Base-by-base conservation (phyloP, 2,113 vertebrate genomes). In the Corythornis cristatus region DNA sequence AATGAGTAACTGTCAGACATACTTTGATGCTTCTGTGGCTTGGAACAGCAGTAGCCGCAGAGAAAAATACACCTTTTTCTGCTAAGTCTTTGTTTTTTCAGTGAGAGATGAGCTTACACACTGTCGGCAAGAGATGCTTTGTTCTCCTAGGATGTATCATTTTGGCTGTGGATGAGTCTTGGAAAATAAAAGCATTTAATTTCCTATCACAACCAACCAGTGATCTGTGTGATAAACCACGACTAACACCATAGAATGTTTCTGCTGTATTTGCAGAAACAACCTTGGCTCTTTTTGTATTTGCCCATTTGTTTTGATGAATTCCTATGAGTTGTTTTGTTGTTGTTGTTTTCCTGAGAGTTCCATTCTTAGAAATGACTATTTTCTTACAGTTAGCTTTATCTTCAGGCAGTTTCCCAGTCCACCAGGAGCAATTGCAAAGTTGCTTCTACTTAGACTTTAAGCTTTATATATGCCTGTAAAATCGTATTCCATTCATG, bases 61-160 rank as follows among this genome's bases (percentile, higher is more conserved):
- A 91, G 75, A 66, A 91, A 89, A 91, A 85, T n/a, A 54, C 46
- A 73, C 67, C 64, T 93, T 84, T 88, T 93, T 70, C 75, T 94
- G 72, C 45, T 66, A 48, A 5, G 10, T 83, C 75, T 89, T 80
- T 74, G 57, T 48, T 91, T 60, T 93, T 90, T 33, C 42, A 22
- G 6, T 58, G 37, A 64, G 72, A 89, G 60, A 75, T 80, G 75
- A 91, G 67, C 64, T 95, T 91, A 88, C 76, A 58, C 25, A 37
- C 61, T 62, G 13, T 54, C 95, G 94, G 90, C 94, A 80, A 22
- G 78, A 77, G 60, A 37, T 31, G 21, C 31, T 88, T 93, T 96
- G 75, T 96, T 96, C 94, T 83, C 37, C 46, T 80, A 71, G 76
- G 51, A 80, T 78, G 37, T 77, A 77, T 95, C 67, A 86, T 94